These are phyloP conservation scores for Rhynchomys soricoides DNA, from an alignment of 2,113 vertebrate genomes.

Conservation along the genomic window DNA sequence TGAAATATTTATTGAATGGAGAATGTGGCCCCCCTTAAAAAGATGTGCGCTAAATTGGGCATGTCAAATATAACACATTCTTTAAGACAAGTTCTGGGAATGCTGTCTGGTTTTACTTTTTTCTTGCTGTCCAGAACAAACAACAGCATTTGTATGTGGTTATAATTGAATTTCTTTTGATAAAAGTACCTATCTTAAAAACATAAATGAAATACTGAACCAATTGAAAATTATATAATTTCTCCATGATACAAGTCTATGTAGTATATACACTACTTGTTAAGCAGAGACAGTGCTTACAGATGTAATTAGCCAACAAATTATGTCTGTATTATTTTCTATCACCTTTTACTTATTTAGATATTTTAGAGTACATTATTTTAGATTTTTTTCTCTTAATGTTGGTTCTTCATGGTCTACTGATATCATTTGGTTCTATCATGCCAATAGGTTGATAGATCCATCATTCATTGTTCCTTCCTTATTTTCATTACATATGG, in stretches of 20 bases:
- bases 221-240: constrained; percentile 39
- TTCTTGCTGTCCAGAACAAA: constrained; percentile 1
- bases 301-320: constrained; percentile 33
- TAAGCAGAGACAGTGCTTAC: constrained; percentile 18
- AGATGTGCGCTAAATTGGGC: not conserved
- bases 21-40: not conserved
- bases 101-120: constrained; percentile 29
- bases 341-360: constrained; percentile 5
- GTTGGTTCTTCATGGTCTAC: not conserved
- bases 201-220: constrained; percentile 45
- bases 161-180: constrained; percentile 7
- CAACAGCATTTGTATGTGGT: not conserved
- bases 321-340: constrained; percentile 2
- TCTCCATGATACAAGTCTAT: not conserved
- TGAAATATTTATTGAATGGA: constrained; percentile 28
- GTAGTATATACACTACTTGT: not conserved
- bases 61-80: not conserved
- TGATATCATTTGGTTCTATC: not conserved
- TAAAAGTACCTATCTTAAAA: constrained; percentile 29
- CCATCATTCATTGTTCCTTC: not conserved
- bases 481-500: not conserved
- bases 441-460: not conserved
- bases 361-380: not conserved
- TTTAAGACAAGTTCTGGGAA: not conserved
- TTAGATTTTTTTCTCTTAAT: constrained; percentile 2